A percentile compares a stretch with the other conserved stretches of the same genome.
These are phyloP conservation scores for Callaeas wilsoni DNA, from an alignment of 2,113 vertebrate species.

Conservation along the genomic window DNA sequence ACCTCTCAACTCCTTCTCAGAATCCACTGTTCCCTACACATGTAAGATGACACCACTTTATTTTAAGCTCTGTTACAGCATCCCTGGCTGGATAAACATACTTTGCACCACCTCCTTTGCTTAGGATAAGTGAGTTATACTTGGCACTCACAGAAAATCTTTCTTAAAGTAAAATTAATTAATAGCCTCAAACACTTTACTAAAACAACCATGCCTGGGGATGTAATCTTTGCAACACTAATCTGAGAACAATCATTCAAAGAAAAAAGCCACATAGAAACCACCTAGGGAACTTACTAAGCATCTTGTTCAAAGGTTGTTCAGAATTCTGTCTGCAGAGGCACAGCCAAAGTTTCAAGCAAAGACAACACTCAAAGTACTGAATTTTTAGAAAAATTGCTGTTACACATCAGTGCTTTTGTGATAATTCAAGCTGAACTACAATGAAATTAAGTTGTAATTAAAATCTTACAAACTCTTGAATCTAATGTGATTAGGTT, in stretches of 20 bases:
- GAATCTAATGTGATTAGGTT: not conserved
- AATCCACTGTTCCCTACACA: not conserved
- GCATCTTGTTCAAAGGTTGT: not conserved
- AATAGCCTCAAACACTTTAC: not conserved
- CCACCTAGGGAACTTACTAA: not conserved
- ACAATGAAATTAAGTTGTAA: not conserved
- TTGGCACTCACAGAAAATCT: not conserved
- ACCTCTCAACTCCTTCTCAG: not conserved
- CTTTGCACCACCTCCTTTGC: not conserved
- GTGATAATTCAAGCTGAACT: not conserved
- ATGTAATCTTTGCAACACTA: not conserved
- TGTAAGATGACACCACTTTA: slow-evolving; percentile 30
- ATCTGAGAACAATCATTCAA: not conserved
- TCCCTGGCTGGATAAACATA: not conserved
- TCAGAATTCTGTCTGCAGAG: not conserved
- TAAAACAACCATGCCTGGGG: not conserved
- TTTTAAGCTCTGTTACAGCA: slow-evolving; percentile 63
- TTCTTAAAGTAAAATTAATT: not conserved
- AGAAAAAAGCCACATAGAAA: not conserved
- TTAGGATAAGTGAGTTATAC: not conserved
- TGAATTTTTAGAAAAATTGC: not conserved
- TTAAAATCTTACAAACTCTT: not conserved
- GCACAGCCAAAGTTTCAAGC: not conserved
- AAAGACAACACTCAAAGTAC: not conserved
- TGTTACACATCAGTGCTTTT: not conserved